Base-by-base conservation (phyloP, 2,888 invertebrate genomes). In the Amphiduros pacificus region DNA sequence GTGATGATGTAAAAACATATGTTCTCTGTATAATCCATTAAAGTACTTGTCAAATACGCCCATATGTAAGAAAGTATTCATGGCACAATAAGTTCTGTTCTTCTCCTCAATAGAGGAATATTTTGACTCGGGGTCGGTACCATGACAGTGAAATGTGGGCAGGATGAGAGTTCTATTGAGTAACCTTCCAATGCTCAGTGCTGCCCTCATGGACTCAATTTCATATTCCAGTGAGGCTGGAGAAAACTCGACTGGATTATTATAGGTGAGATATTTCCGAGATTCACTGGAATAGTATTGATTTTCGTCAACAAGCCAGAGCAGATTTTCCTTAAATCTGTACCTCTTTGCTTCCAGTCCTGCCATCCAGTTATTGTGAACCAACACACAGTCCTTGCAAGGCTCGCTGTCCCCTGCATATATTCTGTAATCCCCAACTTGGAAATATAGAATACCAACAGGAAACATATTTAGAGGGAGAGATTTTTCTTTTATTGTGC, bases 131-230 rank as follows among this genome's bases (percentile, higher is more conserved):
- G 26, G 41, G 4, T 48, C 11, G 52, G 68, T 69, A 17, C 49
- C 57, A 36, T 66, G 67, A 48, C 70, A 70, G 26, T 63, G 68
- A 32, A 70, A 70, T 2, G 60, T 27, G 5, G 70, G 70, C 31
- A 70, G 48, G 22, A 70, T 62, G 5, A 69, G 48, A 11, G 58
- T 48, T 2, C 70, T 48, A 6, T 64, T 62, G 20, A 61, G 28
- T 2, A 61, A 11, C 2, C 53, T 36, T 9, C 62, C 66, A 6
- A 70, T 3, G 2, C 36, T 24, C 17, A 70, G 20, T 28, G 70
- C 70, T 11, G 36, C 60, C 24, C 26, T 32, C 22, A 60, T 20
- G 3, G 60, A 31, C 24, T 44, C 28, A n/a, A 53, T 26, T 26
- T 60, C 53, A 14, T 53, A 41, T 17, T 58, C 29, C 2, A 20